Percentiles rank a stretch among this genome's conserved stretches.
phyloP scores from a whole-genome alignment of 2,113 vertebrate genomes.

The Propithecus coquereli region DNA sequence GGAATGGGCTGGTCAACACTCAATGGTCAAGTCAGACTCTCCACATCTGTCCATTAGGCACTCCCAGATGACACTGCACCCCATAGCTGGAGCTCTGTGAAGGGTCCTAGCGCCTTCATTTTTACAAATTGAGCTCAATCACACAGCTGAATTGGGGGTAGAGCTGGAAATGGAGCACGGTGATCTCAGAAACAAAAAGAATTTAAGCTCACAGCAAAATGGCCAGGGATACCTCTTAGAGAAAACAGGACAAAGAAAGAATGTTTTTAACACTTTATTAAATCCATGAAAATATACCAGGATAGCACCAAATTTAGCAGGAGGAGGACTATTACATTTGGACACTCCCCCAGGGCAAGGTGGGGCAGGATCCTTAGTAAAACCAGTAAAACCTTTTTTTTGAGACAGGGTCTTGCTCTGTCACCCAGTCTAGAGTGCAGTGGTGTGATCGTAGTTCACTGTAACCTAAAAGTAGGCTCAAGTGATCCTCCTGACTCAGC shows the following conservation, averaged over 20 bases:
- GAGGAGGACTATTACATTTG: background rate
- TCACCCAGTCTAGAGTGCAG: no score
- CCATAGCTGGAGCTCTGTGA: background rate
- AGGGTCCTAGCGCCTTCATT: background rate
- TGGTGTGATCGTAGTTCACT: no score
- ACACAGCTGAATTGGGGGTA: background rate
- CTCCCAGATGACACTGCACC: background rate
- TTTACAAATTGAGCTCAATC: background rate
- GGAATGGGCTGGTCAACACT: background rate
- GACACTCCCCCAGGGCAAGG: background rate
- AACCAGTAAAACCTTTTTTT: background rate
- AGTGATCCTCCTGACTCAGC: no score
- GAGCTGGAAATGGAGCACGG: background rate
- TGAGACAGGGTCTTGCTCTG: no score
- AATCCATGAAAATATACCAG: background rate
- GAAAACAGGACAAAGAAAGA: background rate
- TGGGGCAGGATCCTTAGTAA: background rate
- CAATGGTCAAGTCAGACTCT: background rate
- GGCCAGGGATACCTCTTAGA: background rate
- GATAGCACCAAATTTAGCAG: background rate
- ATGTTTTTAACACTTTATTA: background rate
- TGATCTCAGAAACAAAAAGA: background rate
- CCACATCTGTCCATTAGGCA: background rate
- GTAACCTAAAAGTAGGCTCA: no score
- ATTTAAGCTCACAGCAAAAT: background rate